Percentiles rank a stretch among this genome's conserved stretches.
These are phyloP conservation scores for Pitta sordida DNA, from an alignment of 2,113 vertebrate genomes.

Conservation along the genomic window DNA sequence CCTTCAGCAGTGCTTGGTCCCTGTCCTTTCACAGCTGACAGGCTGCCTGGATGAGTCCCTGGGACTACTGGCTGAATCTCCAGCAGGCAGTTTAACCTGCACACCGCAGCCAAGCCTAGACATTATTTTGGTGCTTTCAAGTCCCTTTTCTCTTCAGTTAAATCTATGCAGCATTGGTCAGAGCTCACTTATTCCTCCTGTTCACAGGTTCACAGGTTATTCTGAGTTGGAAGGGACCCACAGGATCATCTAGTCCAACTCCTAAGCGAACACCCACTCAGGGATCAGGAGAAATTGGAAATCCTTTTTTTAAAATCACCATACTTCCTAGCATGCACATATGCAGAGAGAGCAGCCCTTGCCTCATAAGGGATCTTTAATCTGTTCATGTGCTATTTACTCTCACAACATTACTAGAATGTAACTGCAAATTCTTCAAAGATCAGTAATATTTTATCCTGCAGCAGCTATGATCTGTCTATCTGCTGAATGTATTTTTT, in stretches of 20 bases:
- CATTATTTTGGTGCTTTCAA: background rate
- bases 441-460: background rate
- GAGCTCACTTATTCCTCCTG: background rate
- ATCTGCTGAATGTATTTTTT: background rate
- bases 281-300: no score
- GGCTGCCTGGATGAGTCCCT: background rate
- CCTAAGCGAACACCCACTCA: no score
- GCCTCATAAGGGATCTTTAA: background rate
- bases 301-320: background rate
- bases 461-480: background rate
- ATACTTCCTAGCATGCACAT: background rate
- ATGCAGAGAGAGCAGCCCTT: background rate
- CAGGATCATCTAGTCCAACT: no score
- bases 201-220: no score
- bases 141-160: background rate
- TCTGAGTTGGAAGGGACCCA: no score
- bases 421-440: background rate
- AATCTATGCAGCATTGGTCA: accelerated
- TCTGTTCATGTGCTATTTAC: background rate
- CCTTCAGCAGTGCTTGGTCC: background rate
- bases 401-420: background rate
- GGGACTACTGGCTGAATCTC: background rate
- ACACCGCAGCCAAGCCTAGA: background rate
- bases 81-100: background rate
- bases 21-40: background rate